A percentile compares a stretch with the other conserved stretches of the same genome.
These are phyloP conservation scores for Ictalurus punctatus DNA, from an alignment of 2,113 vertebrate species.

Conservation along the genomic window DNA sequence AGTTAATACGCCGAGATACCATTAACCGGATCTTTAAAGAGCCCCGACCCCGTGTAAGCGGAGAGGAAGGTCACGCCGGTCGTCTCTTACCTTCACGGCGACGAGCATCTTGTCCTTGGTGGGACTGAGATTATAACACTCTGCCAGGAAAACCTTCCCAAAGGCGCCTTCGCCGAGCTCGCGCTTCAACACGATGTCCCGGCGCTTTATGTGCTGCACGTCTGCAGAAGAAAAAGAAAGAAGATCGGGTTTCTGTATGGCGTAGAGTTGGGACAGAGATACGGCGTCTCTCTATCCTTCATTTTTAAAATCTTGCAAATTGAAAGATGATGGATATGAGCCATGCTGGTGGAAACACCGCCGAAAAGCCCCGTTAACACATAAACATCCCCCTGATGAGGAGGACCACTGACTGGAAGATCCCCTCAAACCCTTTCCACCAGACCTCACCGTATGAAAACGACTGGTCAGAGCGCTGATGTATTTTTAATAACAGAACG, in stretches of 20 bases:
- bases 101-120: constrained; percentile 97
- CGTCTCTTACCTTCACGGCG: constrained; percentile 87
- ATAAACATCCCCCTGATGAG: not conserved
- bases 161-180: constrained; percentile 90
- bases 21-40: constrained; percentile 30
- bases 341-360: not conserved
- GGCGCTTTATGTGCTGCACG: constrained; percentile 88
- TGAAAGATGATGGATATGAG: not conserved
- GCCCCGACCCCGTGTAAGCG: constrained; percentile 47
- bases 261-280: not conserved
- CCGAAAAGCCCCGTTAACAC: not conserved
- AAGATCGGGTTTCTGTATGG: not conserved
- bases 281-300: no score
- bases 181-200: constrained; percentile 89
- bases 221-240: constrained; percentile 66
- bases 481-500: not conserved
- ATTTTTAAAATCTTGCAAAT: not conserved
- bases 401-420: not conserved
- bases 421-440: not conserved
- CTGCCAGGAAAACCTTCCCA: constrained; percentile 93
- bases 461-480: not conserved
- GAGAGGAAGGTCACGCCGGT: constrained; percentile 21
- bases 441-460: not conserved
- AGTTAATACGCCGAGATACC: constrained; percentile 2
- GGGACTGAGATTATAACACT: constrained; percentile 93